Base-by-base conservation (phyloP, 2,797 vertebrate species). In the Gallinago solitaria region DNA sequence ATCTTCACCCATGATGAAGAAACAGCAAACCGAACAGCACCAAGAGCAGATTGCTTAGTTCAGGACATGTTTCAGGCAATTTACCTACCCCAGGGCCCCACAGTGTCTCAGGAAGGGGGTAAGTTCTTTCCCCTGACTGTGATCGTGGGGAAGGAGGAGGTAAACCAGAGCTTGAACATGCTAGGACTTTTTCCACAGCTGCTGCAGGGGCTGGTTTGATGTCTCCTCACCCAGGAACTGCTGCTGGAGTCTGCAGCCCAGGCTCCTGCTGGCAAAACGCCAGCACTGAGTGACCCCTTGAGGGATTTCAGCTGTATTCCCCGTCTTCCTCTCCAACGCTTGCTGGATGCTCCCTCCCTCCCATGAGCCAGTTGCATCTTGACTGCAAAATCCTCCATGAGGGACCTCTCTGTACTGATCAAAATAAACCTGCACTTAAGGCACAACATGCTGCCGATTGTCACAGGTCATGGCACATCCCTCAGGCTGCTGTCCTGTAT, bases 261-360 rank as follows among this genome's bases (percentile, higher is more conserved):
- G 27, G 28, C 20, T 89, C 4, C 24, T 77, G 56, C 68, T 11
- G 54, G 47, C 11, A 70, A 48, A 87, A 54, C 16, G 54, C 10
- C 0, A 0, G 8, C 30, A 50, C 16, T 5, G 3, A 71, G 32
- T 0, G 4, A 35, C 1, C 12, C 23, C 41, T 73, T 43, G 18
- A 9, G 43, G 8, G 10, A 64, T 43, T 68, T 78, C 45, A 73
- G 21, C 27, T 5, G 1, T 25, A 6, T 57, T 50, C 28, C 32
- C 15, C 11, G 17, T 53, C 27, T 69, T 77, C 35, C 8, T 71
- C 60, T 91, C 73, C n/a, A 71, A 7, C 1, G 20, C 24, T 50
- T 82, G 43, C 37, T 71, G n/a, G 30, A 73, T 69, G 16, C 15
- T 81, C 15, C 27, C 8, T 81, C 16, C 24, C 16, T 48, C 24